phyloP scores from a whole-genome alignment of 2,888 invertebrate species.

The Luperina testacea region DNA sequence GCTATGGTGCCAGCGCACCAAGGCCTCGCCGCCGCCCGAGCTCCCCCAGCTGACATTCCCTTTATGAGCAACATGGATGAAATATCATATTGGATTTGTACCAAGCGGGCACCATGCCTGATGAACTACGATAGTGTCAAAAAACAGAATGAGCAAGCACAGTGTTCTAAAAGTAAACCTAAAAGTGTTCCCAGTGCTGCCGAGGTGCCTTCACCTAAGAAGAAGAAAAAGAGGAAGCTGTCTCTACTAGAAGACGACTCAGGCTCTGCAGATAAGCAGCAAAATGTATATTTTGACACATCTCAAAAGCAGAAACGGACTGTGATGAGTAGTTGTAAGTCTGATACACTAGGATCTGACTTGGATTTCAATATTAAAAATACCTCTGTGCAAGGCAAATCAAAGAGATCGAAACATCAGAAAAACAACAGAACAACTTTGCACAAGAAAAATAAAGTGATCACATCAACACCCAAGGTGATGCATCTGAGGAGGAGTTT shows the following conservation, averaged over 20 bases:
- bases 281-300: conserved; percentile 82
- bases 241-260: conserved; percentile 81
- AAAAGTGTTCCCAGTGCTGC: conserved; percentile 72
- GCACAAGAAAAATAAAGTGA: conserved; percentile 80
- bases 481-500: conserved; percentile 79
- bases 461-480: conserved; percentile 83
- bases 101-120: conserved; percentile 86
- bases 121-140: conserved; percentile 82
- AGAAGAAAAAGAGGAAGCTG: conserved; percentile 82
- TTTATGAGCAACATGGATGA: conserved; percentile 88
- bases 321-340: conserved; percentile 74
- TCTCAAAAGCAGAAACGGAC: conserved; percentile 73
- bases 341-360: conserved; percentile 78
- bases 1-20: conserved; percentile 55
- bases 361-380: conserved; percentile 84
- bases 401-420: conserved; percentile 75
- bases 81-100: conserved; percentile 86
- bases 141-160: conserved; percentile 75
- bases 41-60: conserved; percentile 70
- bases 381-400: conserved; percentile 74
- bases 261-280: conserved; percentile 74
- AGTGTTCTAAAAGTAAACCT: conserved; percentile 75
- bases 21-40: conserved; percentile 45
- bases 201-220: conserved; percentile 75
- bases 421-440: conserved; percentile 71